Evolutionary conservation across 2,797 vertebrate genomes (phyloP).

Genomic region (Cossypha polioptera): DNA sequence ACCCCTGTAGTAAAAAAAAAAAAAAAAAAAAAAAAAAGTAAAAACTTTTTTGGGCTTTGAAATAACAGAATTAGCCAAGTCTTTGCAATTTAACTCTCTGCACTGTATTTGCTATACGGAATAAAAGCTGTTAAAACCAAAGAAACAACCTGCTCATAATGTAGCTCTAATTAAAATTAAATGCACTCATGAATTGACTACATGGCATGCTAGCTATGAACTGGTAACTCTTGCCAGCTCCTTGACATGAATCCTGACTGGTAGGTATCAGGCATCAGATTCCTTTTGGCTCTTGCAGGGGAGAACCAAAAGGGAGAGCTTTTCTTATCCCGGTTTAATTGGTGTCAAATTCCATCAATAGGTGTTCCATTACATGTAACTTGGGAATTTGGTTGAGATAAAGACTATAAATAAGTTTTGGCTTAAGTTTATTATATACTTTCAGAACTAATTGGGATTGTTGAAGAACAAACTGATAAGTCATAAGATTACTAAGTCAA

Average conservation of each 20-base stretch:
- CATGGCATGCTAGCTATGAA: background rate
- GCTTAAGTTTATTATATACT: background rate
- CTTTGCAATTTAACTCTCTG: background rate
- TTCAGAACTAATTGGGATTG: background rate
- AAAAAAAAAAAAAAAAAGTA: background rate
- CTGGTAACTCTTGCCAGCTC: background rate
- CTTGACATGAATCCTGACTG: background rate
- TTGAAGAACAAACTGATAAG: background rate
- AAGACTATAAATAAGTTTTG: background rate
- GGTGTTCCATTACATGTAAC: background rate
- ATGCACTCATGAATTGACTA: background rate
- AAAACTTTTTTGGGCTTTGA: background rate
- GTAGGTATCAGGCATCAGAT: background rate
- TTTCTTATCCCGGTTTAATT: conserved; percentile 1
- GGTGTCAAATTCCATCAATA: background rate
- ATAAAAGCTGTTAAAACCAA: background rate
- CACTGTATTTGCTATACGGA: accelerated
- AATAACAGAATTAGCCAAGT: background rate
- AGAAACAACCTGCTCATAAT: background rate
- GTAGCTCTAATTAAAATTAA: background rate
- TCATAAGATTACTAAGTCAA: background rate
- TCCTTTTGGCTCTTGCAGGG: background rate
- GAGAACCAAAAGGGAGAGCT: background rate
- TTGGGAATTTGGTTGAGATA: background rate
- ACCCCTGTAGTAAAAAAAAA: background rate